Percentiles rank a stretch among this genome's conserved stretches.
These are phyloP conservation scores for Pangasius mekongensis DNA, from an alignment of 2,797 vertebrate genomes.

Conservation along the genomic window DNA sequence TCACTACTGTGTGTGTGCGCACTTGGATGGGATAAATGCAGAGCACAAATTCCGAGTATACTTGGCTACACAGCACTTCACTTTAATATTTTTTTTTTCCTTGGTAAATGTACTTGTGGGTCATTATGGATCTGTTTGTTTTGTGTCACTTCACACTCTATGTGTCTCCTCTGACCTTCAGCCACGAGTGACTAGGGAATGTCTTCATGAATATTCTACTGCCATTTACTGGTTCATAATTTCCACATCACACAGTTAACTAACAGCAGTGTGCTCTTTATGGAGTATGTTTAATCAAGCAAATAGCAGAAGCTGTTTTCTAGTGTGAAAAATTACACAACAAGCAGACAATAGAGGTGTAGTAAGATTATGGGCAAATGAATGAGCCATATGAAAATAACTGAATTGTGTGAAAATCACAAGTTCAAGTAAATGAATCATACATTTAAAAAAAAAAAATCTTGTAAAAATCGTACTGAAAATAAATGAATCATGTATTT, in stretches of 20 bases:
- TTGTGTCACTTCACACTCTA: not conserved
- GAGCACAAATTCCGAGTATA: no score
- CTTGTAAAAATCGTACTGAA: no score
- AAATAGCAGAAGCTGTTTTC: not conserved
- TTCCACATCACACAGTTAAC: not conserved
- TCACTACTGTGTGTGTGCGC: no score
- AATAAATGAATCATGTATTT: not conserved
- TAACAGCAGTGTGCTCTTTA: not conserved
- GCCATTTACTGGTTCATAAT: not conserved
- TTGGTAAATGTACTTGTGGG: not conserved
- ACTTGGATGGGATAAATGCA: no score
- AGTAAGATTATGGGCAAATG: not conserved
- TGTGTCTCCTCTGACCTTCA: constrained; percentile 8
- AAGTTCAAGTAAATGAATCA: not conserved
- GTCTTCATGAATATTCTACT: constrained; percentile 9
- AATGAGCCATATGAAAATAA: not conserved
- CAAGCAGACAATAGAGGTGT: not conserved
- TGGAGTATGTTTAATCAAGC: not conserved
- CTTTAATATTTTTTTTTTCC: not conserved
- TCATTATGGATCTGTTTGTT: not conserved
- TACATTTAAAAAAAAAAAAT: not conserved
- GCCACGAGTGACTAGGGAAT: not conserved
- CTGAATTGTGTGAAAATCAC: no score
- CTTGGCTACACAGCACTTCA: no score
- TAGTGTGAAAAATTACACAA: not conserved